phyloP scores from a whole-genome alignment of 2,888 invertebrate species.

The Pediacus dermestoides region DNA sequence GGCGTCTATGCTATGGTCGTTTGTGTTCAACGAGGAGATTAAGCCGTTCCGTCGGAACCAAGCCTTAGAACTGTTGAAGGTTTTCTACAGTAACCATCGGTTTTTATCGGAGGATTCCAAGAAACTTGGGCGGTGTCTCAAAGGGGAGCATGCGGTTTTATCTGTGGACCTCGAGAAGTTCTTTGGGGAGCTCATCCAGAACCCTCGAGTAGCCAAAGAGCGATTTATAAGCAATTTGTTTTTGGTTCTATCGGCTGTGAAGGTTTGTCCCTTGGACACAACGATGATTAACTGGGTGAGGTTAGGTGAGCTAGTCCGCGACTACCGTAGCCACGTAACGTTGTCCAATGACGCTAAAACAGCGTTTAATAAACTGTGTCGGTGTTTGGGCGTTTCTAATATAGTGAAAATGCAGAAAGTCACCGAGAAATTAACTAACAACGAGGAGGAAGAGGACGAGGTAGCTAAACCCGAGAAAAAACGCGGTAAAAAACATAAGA shows the following conservation, averaged over 20 bases:
- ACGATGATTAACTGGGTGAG: slow-evolving; percentile 47
- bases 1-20: slow-evolving; percentile 56
- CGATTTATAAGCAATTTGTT: slow-evolving; percentile 57
- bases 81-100: slow-evolving; percentile 62
- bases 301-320: slow-evolving; percentile 43
- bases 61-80: slow-evolving; percentile 62
- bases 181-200: slow-evolving; percentile 44
- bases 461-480: slow-evolving; percentile 24
- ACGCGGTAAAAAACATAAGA: slow-evolving; percentile 41
- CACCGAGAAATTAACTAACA: slow-evolving; percentile 24
- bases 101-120: slow-evolving; percentile 45
- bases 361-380: slow-evolving; percentile 51
- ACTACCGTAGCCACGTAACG: slow-evolving; percentile 44
- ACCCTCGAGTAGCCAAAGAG: slow-evolving; percentile 53
- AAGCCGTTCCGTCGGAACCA: slow-evolving; percentile 66
- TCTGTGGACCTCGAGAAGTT: slow-evolving; percentile 47
- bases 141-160: slow-evolving; percentile 52
- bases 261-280: slow-evolving; percentile 45
- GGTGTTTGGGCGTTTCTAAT: slow-evolving; percentile 45
- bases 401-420: slow-evolving; percentile 36
- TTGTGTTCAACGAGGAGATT: slow-evolving; percentile 58
- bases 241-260: slow-evolving; percentile 54
- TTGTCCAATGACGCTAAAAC: slow-evolving; percentile 50
- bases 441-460: slow-evolving; percentile 22
- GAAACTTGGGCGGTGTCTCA: slow-evolving; percentile 33